Conservation (phyloP, 2,113 vertebrate species). For the Nestor notabilis region DNA sequence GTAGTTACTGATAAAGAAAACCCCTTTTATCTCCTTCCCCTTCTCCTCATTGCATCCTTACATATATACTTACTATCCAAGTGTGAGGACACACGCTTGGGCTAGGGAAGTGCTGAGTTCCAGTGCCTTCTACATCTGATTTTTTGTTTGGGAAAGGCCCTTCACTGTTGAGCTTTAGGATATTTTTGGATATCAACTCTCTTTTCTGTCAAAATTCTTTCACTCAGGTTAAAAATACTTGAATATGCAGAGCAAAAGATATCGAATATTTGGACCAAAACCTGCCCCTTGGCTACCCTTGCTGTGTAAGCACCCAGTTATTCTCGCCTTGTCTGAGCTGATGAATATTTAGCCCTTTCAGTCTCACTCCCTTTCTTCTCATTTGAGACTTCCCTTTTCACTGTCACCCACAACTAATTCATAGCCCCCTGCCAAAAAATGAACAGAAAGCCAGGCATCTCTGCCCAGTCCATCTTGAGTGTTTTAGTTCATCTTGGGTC, state of each 20-base stretch:
- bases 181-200: not conserved
- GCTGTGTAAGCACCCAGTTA: not conserved
- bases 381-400: not conserved
- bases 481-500: not conserved
- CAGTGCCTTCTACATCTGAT: not conserved
- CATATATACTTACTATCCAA: not conserved
- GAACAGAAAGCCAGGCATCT: not conserved
- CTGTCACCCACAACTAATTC: not conserved
- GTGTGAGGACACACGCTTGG: not conserved
- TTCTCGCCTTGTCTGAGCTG: not conserved
- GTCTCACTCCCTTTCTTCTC: not conserved
- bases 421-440: not conserved
- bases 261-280: not conserved
- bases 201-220: not conserved
- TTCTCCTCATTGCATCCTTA: not conserved
- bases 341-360: not conserved
- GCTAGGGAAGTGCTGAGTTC: not conserved
- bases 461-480: not conserved
- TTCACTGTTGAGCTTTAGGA: not conserved
- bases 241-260: not conserved
- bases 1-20: not conserved
- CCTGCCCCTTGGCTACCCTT: not conserved
- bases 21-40: not conserved
- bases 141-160: not conserved
- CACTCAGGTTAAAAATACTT: not conserved